A percentile compares a stretch with the other conserved stretches of the same genome.
Conservation (phyloP, 2,797 vertebrate species). For the Anas bahamensis region DNA sequence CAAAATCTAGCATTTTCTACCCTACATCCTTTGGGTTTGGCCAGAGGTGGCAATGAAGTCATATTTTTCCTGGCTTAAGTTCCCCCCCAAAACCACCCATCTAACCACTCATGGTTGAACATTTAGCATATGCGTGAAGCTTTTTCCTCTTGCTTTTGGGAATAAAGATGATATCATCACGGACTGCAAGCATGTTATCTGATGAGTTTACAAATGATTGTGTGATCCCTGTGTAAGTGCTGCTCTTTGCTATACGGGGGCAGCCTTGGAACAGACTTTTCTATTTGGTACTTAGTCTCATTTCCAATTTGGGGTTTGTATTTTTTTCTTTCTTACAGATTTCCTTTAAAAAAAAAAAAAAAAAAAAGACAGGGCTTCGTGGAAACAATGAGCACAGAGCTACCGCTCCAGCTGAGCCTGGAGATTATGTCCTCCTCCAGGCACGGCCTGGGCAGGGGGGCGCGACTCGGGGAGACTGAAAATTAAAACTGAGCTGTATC, state of each 20-base stretch:
- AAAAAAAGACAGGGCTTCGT: not conserved
- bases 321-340: not conserved
- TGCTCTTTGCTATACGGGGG: not conserved
- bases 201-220: not conserved
- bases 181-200: not conserved
- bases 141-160: not conserved
- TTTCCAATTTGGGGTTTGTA: not conserved
- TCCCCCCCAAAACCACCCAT: not conserved
- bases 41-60: not conserved
- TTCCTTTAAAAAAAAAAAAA: no score
- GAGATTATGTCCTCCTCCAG: not conserved
- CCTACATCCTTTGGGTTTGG: not conserved
- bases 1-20: not conserved
- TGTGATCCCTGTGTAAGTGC: not conserved
- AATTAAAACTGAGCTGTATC: not conserved
- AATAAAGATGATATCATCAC: no score
- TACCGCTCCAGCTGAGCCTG: accelerated
- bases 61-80: not conserved
- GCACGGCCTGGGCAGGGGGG: not conserved
- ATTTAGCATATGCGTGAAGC: not conserved
- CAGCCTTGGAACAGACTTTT: not conserved
- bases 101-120: not conserved
- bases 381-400: not conserved
- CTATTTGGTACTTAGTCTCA: not conserved
- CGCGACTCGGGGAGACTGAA: not conserved